These are phyloP conservation scores for Orthosia gothica DNA, from an alignment of 2,888 invertebrate species.

Conservation along the genomic window DNA sequence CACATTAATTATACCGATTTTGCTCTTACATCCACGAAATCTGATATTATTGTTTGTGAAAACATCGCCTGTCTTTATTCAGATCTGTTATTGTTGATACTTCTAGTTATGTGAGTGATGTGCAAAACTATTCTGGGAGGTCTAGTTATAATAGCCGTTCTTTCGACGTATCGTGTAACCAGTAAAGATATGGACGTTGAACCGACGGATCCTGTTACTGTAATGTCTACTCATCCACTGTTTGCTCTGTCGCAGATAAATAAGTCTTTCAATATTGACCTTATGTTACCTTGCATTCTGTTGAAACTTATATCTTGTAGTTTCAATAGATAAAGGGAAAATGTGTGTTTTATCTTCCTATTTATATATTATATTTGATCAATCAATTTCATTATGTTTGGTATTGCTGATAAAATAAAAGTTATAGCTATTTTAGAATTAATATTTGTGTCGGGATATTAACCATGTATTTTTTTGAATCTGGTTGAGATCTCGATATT, in stretches of 20 bases:
- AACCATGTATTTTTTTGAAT: too few relatives aligned
- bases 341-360: slow-evolving; percentile 2
- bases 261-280: slow-evolving; percentile 44
- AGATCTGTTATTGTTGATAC: background rate
- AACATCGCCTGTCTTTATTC: background rate
- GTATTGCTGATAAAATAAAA: too few relatives aligned
- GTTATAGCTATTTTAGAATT: too few relatives aligned
- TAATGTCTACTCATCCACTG: slow-evolving; percentile 37
- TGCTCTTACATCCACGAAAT: background rate
- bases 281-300: slow-evolving; percentile 16
- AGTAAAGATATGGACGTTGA: slow-evolving; percentile 45
- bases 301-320: slow-evolving; percentile 11
- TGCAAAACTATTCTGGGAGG: background rate
- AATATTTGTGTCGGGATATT: too few relatives aligned
- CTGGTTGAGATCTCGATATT: too few relatives aligned
- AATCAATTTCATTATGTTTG: background rate
- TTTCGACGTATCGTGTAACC: slow-evolving; percentile 31
- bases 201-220: slow-evolving; percentile 38
- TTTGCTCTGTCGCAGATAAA: slow-evolving; percentile 47
- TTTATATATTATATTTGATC: slow-evolving; percentile 3
- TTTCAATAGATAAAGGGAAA: background rate
- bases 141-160: slow-evolving; percentile 17
- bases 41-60: background rate
- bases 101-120: background rate
- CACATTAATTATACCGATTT: background rate